These are phyloP conservation scores for Coendou prehensilis DNA, from an alignment of 2,797 vertebrate species.

Conservation along the genomic window DNA sequence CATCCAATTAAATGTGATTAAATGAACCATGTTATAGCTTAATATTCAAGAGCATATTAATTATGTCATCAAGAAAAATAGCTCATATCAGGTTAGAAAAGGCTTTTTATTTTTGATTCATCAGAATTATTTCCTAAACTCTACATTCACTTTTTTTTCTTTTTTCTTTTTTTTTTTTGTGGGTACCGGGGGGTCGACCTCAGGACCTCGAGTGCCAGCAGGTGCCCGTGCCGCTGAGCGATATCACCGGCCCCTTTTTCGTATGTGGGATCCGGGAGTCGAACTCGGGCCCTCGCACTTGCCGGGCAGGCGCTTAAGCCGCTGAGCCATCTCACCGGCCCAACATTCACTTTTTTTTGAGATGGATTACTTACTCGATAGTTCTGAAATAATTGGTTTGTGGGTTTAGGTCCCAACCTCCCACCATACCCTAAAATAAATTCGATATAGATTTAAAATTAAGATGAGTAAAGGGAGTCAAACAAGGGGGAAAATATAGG, in stretches of 20 bases:
- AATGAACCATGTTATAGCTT: constrained; percentile 74
- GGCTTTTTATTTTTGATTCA: constrained; percentile 52
- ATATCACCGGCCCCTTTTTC: too few species aligned
- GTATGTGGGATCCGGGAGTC: too few species aligned
- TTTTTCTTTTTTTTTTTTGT: too few species aligned
- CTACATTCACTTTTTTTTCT: not conserved
- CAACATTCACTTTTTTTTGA: not conserved
- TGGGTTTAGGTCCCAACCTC: not conserved
- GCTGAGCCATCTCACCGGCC: too few species aligned
- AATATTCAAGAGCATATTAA: constrained; percentile 52
- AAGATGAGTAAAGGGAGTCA: constrained; percentile 6
- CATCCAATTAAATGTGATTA: constrained; percentile 64
- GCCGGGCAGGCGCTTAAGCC: too few species aligned
- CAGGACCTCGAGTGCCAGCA: too few species aligned
- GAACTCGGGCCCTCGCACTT: too few species aligned
- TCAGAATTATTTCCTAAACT: constrained; percentile 15
- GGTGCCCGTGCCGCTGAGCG: too few species aligned
- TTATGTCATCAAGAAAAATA: constrained; percentile 53
- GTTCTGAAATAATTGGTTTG: not conserved
- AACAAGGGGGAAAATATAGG: not conserved
- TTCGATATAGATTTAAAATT: not conserved
- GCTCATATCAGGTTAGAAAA: not conserved
- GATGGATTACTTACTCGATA: not conserved
- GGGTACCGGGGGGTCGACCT: too few species aligned
- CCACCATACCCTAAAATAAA: constrained; percentile 14